These are phyloP conservation scores for Mesoclemmys tuberculata DNA, from an alignment of 2,113 vertebrate species.

Conservation along the genomic window DNA sequence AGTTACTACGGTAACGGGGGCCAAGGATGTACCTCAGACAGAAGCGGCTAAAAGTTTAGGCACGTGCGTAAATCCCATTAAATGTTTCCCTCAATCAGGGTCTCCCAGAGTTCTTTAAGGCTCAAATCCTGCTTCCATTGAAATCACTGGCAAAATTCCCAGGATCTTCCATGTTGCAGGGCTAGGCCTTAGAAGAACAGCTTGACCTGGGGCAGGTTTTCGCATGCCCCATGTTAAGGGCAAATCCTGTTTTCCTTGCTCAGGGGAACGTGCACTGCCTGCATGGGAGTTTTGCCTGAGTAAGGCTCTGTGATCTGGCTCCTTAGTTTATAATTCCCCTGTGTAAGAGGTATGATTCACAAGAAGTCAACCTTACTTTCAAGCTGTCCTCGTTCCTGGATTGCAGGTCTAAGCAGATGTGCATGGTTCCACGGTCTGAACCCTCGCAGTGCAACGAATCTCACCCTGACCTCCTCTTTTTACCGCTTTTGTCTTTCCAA, in stretches of 20 bases:
- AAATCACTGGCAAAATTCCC: neutral
- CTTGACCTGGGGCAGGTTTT: neutral
- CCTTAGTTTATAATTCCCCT: neutral
- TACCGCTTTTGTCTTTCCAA: conserved; percentile 36
- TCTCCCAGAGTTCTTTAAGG: neutral
- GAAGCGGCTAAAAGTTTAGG: neutral
- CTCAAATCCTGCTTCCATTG: neutral
- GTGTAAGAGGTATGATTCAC: neutral
- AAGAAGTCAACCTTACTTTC: neutral
- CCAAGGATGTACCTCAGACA: neutral
- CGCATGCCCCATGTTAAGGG: neutral
- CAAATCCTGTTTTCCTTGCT: rapidly evolving
- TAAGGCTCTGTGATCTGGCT: rapidly evolving
- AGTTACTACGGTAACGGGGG: neutral
- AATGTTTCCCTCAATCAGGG: neutral
- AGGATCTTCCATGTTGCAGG: neutral
- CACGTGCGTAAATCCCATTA: neutral
- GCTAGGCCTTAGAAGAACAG: neutral
- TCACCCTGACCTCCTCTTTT: rapidly evolving
- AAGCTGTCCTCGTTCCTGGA: neutral
- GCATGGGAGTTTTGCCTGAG: neutral
- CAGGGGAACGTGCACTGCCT: neutral
- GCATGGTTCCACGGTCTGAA: neutral
- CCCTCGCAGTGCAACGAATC: neutral
- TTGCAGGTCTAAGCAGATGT: neutral